Percentiles rank a stretch among this genome's conserved stretches.
These are phyloP conservation scores for Harpegnathos saltator DNA, from an alignment of 1,140 invertebrate genomes.

Conservation along the genomic window DNA sequence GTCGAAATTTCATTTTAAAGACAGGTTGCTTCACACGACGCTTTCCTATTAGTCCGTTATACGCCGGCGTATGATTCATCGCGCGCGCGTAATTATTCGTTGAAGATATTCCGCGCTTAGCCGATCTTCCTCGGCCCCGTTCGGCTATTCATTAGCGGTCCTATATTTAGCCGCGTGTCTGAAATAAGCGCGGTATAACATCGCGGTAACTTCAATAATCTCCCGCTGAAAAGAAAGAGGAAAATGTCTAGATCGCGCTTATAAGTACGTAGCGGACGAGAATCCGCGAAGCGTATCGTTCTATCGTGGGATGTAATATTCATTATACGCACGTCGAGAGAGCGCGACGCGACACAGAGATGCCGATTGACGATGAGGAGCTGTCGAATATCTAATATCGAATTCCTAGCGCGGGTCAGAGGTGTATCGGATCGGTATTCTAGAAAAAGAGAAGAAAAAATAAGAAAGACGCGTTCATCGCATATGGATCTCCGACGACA, in stretches of 20 bases:
- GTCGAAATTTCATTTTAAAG: constrained; percentile 17
- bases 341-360: not conserved
- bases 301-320: not conserved
- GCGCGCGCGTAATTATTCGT: not conserved
- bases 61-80: not conserved
- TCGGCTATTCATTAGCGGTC: not conserved
- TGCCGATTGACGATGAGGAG: constrained; percentile 31
- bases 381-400: constrained; percentile 50
- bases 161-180: constrained; percentile 4
- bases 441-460: not conserved
- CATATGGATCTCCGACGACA: not conserved
- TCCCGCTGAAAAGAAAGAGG: too few relatives aligned
- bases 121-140: not conserved
- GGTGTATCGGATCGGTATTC: constrained; percentile 19
- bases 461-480: not conserved
- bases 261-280: constrained; percentile 4
- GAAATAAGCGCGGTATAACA: too few relatives aligned
- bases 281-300: too few relatives aligned
- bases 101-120: constrained; percentile 1
- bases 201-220: too few relatives aligned
- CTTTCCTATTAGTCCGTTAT: constrained; percentile 6
- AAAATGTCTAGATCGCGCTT: not conserved
- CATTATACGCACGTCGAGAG: not conserved
- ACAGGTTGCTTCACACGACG: not conserved
- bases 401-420: constrained; percentile 26